Evolutionary conservation across 2,113 vertebrate genomes (phyloP).

Genomic region (Actenoides lindsayi): DNA sequence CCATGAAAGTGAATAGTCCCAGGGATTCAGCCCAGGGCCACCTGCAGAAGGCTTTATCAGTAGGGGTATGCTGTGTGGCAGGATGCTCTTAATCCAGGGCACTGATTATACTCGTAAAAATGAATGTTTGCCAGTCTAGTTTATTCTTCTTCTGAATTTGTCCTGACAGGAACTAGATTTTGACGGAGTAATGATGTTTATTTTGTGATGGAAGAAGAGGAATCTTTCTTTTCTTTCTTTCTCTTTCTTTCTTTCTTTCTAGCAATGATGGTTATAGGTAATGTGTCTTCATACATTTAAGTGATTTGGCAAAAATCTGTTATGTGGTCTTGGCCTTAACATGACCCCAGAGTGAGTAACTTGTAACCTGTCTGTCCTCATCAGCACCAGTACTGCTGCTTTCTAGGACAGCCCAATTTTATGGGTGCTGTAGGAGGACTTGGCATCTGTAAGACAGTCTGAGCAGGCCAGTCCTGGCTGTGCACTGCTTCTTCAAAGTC

Average conservation of each 20-base stretch:
- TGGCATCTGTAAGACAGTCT: background rate
- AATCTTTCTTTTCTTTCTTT: background rate
- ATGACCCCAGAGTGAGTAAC: background rate
- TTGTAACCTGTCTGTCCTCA: slow-evolving; percentile 25
- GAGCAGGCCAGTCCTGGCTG: background rate
- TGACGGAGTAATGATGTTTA: background rate
- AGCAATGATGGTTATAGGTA: background rate
- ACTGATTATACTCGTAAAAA: background rate
- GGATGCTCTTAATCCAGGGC: background rate
- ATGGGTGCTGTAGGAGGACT: background rate
- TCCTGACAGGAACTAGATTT: background rate
- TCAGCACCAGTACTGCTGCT: background rate
- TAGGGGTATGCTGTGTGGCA: background rate
- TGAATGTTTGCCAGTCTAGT: background rate
- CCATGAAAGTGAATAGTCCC: background rate
- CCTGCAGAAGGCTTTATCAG: background rate
- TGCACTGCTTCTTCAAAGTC: background rate
- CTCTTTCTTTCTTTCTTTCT: background rate
- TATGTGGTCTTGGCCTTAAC: background rate
- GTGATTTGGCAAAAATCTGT: background rate
- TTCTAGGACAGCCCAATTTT: slow-evolving; percentile 8
- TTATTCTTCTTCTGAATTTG: background rate
- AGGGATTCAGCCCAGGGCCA: background rate
- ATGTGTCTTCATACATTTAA: background rate
- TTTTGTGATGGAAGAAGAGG: background rate